Conservation (phyloP, 1,140 invertebrate species). For the Sycophaga agraensis region DNA sequence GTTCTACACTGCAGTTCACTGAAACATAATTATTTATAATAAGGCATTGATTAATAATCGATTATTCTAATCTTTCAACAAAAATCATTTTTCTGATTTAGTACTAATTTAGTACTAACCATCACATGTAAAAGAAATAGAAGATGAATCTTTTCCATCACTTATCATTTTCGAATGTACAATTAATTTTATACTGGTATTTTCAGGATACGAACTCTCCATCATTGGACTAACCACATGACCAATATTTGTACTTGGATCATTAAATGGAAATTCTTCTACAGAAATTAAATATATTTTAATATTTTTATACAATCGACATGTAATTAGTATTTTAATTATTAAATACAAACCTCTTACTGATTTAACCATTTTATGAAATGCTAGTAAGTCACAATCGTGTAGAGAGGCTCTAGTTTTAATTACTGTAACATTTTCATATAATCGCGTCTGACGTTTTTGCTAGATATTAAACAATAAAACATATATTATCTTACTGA, state of each 20-base stretch:
- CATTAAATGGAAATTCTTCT: conserved; percentile 71
- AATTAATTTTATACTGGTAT: conserved; percentile 82
- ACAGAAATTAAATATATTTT: conserved; percentile 34
- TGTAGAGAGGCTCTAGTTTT: conserved; percentile 64
- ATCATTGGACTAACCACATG: conserved; percentile 81
- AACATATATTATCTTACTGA: neutral
- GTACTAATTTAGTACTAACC: conserved; percentile 59
- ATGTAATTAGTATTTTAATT: conserved; percentile 20
- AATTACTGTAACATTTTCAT: conserved; percentile 70
- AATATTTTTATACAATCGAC: neutral
- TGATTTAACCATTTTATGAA: conserved; percentile 76
- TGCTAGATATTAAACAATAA: conserved; percentile 37
- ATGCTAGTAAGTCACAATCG: conserved; percentile 76
- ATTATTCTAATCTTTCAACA: neutral
- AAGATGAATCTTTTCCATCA: conserved; percentile 54
- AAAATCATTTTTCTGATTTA: neutral
- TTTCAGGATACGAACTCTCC: conserved; percentile 72
- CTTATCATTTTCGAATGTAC: conserved; percentile 69
- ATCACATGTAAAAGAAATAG: conserved; percentile 86
- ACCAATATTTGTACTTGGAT: conserved; percentile 74
- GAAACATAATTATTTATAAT: conserved; percentile 14
- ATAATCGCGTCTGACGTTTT: conserved; percentile 63
- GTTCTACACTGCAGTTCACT: conserved; percentile 84
- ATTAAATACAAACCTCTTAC: conserved; percentile 64
- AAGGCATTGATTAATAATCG: neutral